phyloP scores from a whole-genome alignment of 2,888 invertebrate species.

The Limnephilus auricula region DNA sequence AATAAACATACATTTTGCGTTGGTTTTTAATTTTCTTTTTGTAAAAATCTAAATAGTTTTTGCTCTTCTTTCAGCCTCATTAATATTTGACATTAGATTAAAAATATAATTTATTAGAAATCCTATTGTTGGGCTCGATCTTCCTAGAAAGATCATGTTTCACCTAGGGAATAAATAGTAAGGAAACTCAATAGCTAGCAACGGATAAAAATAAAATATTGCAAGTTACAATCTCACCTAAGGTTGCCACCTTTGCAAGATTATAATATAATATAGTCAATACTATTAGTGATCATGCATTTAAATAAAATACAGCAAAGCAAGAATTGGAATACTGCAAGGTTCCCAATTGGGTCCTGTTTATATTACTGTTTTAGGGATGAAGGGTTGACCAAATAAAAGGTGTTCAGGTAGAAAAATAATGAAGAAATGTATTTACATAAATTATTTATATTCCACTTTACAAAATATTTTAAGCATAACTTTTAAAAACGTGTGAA shows the following conservation, averaged over 20 bases:
- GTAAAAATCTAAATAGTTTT: constrained; percentile 28
- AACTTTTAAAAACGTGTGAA: constrained; percentile 37
- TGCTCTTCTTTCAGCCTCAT: constrained; percentile 57
- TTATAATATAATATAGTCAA: neutral
- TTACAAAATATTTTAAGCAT: constrained; percentile 49
- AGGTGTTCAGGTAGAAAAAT: constrained; percentile 47
- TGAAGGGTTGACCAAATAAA: constrained; percentile 41
- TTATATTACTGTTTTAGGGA: constrained; percentile 7
- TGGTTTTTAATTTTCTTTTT: neutral
- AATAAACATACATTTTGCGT: constrained; percentile 7
- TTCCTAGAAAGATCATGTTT: constrained; percentile 60
- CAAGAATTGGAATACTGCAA: neutral
- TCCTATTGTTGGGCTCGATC: constrained; percentile 59
- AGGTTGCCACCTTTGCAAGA: constrained; percentile 45
- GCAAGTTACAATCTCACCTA: constrained; percentile 21
- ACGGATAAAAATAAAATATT: neutral
- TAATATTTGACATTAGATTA: constrained; percentile 16
- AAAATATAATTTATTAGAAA: constrained; percentile 35
- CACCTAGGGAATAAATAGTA: constrained; percentile 48
- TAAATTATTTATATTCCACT: constrained; percentile 48
- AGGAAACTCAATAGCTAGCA: neutral
- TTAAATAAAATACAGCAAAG: neutral
- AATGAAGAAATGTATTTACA: constrained; percentile 51
- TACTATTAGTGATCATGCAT: neutral
- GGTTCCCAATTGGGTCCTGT: neutral